Evolutionary conservation across 2,888 invertebrate genomes (phyloP), one percentile per base, ranked within the genome.

Genomic region (Poecilobothrus nobilitatus): DNA sequence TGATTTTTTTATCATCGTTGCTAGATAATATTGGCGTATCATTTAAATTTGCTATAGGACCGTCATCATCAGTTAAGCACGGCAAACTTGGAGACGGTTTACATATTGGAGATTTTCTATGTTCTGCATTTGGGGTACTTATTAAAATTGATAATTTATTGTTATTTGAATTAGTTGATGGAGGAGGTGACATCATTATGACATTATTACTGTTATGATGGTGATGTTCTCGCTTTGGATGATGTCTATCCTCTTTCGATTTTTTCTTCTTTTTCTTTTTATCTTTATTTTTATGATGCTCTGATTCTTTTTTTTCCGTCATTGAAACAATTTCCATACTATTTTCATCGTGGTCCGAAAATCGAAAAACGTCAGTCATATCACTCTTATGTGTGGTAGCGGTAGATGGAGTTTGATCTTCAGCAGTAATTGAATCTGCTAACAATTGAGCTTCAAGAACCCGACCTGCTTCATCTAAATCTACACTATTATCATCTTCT

Each of bases 181-280:
- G 62, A 78, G 79, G 69, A 74, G 80, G 70, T 73, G 78, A 68
- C 78, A 79, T 70, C 27, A 72, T 67, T 27, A 27, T 27, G 70
- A 71, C 62, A 62, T 66, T 69, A 53, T 69, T 69, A 62, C 69
- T 72, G 66, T 68, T 65, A 76, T 88, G 87, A 76, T 90, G 88
- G 75, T 88, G 87, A 75, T 88, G 87, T 71, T 88, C 86, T 61
- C 71, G 71, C 76, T 86, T 86, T 61, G 89, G 86, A 75, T 85
- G 87, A 73, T 88, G 87, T 72, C 88, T 86, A 71, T 92, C 92
- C 75, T 92, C 92, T 78, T 89, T 91, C 68, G 88, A 91, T 77
- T 89, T 91, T 79, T 92, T 93, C 75, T 91, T 88, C 79, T 92
- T 93, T 82, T 93, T 93, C 80, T 91, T 92, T 81, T 90, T 91